These are phyloP conservation scores for Melinaea marsaeus DNA, from an alignment of 2,888 invertebrate species.

Conservation along the genomic window DNA sequence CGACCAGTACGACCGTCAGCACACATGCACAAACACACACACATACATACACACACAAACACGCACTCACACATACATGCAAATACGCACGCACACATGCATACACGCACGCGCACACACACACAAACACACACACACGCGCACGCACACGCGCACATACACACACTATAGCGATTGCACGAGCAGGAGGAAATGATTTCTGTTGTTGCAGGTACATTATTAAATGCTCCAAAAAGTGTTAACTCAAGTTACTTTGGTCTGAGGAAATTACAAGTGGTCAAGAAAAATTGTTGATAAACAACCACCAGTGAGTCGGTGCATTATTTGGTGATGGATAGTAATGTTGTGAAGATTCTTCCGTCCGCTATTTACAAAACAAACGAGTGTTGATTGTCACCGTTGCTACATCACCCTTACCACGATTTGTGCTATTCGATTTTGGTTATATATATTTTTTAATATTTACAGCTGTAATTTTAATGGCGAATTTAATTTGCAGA, in stretches of 20 bases:
- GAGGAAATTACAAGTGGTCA: background rate
- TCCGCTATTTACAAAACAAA: constrained; percentile 54
- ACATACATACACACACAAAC: no score
- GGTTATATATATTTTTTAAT: background rate
- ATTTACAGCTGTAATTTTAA: background rate
- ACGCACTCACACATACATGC: no score
- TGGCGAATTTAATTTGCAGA: no score
- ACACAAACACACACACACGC: no score
- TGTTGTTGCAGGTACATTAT: constrained; percentile 1
- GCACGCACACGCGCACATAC: no score
- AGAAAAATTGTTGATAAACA: background rate
- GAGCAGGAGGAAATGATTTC: background rate
- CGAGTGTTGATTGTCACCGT: constrained; percentile 38
- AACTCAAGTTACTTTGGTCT: constrained; percentile 7
- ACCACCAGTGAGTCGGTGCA: constrained; percentile 12
- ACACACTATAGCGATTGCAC: no score
- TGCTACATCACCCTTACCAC: constrained; percentile 41
- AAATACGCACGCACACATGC: no score
- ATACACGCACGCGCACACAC: no score
- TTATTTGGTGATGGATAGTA: constrained; percentile 46
- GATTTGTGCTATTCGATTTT: background rate
- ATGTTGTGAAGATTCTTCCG: constrained; percentile 49
- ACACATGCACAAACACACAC: no score
- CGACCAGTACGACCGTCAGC: constrained; percentile 19
- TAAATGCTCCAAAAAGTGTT: constrained; percentile 9